Evolutionary conservation across 2,113 vertebrate species (phyloP), one percentile per base, ranked within the genome.

Genomic region (Pimephales promelas): DNA sequence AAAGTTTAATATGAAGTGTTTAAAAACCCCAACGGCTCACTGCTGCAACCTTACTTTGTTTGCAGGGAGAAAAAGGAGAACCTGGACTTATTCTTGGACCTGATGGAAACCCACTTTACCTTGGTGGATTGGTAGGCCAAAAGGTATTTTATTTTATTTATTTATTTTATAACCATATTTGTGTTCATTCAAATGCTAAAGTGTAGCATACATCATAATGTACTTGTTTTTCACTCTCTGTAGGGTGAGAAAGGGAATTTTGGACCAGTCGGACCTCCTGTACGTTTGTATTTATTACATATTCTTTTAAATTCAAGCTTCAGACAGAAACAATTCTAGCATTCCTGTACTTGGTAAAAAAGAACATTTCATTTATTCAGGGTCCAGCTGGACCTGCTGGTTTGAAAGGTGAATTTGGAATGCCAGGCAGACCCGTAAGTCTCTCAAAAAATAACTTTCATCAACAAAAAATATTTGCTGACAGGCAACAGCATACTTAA

Each of bases 351-450:
- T 57, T 76, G 18, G 18, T 54, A 22, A 54, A 54, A 40, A 22
- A 54, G 4, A 68, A 40, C 4, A 70, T 40, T 36, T 73, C 5
- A 28, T 45, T 56, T 77, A 11, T 78, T 2, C 88, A 99, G 98
- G 97, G 97, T 59, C 88, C 92, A 0, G 77, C 89, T 0, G 97
- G 97, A 71, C 91, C 91, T 70, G 22, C 88, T 0, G 97, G 97
- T 22, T 87, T 89, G 64, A 99, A 99, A 78, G 98, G 98, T 84
- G 98, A 99, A 90, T 96, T 99, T 0, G 98, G 97, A 83, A 92
- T 99, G 79, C 98, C 98, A 0, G 98, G 98, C 81, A 93, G 98
- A 90, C 96, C 97, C 0, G 98, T 99, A 87, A 96, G 96, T 92
- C 61, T 40, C 28, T 40, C 18, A 28, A 54, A 11, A 75, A 83